Evolutionary conservation across 1,140 invertebrate species (phyloP).

Genomic region (Drosophila punjabiensis): DNA sequence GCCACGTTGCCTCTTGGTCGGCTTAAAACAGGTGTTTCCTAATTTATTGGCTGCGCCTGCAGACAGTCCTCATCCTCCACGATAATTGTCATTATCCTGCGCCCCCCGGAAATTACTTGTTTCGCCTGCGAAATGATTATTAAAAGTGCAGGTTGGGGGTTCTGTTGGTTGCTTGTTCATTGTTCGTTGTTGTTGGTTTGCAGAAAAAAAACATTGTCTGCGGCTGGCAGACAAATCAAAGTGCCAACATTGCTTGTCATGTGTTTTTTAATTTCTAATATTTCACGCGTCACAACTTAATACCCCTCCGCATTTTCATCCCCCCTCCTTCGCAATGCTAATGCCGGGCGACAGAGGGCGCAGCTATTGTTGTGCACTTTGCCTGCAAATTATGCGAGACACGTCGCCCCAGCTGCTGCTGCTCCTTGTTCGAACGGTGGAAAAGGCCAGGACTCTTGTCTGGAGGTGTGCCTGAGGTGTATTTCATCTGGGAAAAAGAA

Average conservation of each 20-base stretch:
- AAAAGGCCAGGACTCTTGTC: slow-evolving; percentile 28
- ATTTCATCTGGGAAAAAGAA: slow-evolving; percentile 17
- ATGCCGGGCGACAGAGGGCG: slow-evolving; percentile 45
- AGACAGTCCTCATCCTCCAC: neutral
- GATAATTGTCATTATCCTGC: neutral
- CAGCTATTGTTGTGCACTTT: slow-evolving; percentile 79
- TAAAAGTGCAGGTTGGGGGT: slow-evolving; percentile 45
- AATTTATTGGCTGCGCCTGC: slow-evolving; percentile 69
- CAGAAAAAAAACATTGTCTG: slow-evolving; percentile 45
- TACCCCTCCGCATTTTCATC: neutral
- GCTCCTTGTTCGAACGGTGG: slow-evolving; percentile 9
- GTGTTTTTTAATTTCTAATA: slow-evolving; percentile 84
- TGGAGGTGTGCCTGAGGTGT: slow-evolving; percentile 77
- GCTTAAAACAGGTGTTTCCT: slow-evolving; percentile 78
- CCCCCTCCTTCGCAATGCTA: slow-evolving; percentile 5
- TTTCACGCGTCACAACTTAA: slow-evolving; percentile 66
- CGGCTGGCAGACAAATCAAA: slow-evolving; percentile 76
- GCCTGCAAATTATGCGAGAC: slow-evolving; percentile 78
- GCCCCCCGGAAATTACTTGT: slow-evolving; percentile 7
- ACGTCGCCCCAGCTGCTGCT: slow-evolving; percentile 47
- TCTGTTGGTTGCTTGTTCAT: neutral
- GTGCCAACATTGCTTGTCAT: slow-evolving; percentile 71
- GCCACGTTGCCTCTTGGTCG: slow-evolving; percentile 30
- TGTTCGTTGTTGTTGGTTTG: slow-evolving; percentile 2
- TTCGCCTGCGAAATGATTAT: slow-evolving; percentile 59